A percentile compares a stretch with the other conserved stretches of the same genome.
These are phyloP conservation scores for Mus pahari DNA, from an alignment of 2,113 vertebrate genomes.

Conservation along the genomic window DNA sequence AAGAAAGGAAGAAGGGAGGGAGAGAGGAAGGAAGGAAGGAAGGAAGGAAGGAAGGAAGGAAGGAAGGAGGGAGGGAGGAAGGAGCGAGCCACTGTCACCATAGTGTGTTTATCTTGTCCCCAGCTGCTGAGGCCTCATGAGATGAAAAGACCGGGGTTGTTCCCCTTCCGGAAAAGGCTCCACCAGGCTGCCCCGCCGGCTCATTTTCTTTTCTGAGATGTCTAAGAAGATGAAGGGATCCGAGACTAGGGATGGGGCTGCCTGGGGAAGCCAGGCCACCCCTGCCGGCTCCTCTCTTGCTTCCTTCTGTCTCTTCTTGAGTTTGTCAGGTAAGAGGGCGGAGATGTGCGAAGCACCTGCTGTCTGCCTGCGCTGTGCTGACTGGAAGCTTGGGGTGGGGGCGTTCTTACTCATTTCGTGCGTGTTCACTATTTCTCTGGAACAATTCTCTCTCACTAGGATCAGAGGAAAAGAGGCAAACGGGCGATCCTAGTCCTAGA, in stretches of 20 bases:
- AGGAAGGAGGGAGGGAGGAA: neutral
- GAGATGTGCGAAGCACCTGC: accelerated
- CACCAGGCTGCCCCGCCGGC: neutral
- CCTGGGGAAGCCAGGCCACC: neutral
- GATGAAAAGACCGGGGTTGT: neutral
- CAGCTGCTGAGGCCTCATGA: neutral
- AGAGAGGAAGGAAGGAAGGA: no score
- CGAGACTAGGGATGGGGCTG: neutral
- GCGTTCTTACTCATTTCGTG: neutral
- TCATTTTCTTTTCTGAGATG: neutral
- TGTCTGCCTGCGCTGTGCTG: neutral
- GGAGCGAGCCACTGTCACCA: neutral
- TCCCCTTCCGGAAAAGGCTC: neutral
- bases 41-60: neutral
- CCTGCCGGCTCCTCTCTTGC: no score
- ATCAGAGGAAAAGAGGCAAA: neutral
- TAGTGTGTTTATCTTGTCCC: no score
- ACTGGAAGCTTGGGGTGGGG: neutral
- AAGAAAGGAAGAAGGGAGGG: no score
- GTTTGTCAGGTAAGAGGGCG: neutral
- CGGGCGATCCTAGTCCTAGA: neutral
- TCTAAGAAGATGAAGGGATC: neutral
- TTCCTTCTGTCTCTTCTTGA: neutral
- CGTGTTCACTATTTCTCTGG: neutral
- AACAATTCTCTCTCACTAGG: neutral